These are phyloP conservation scores for Eilema griseolum DNA, from an alignment of 2,888 invertebrate species.

Conservation along the genomic window DNA sequence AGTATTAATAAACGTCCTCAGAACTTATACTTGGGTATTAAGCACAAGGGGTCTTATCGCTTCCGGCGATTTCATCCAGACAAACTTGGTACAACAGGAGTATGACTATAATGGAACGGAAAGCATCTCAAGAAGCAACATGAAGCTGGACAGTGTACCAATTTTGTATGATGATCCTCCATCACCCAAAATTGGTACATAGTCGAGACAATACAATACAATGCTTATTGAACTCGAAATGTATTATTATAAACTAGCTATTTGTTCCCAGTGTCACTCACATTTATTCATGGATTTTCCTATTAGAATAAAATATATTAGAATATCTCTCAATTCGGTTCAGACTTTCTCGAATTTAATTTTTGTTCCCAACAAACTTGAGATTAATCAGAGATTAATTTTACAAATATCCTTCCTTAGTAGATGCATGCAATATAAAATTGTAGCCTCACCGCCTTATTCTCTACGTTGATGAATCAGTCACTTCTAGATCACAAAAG, in stretches of 20 bases:
- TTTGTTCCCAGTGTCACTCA: not conserved
- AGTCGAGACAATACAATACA: not conserved
- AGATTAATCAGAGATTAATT: not conserved
- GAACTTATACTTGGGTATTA: not conserved
- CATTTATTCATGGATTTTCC: not conserved
- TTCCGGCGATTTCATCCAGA: not conserved
- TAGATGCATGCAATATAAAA: not conserved
- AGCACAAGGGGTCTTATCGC: not conserved
- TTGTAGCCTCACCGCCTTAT: not conserved
- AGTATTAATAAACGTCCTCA: not conserved
- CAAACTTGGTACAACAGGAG: too few species aligned
- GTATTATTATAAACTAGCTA: not conserved
- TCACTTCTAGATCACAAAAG: not conserved
- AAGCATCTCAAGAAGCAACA: too few species aligned
- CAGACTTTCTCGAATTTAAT: not conserved
- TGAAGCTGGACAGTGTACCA: not conserved
- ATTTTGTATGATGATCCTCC: not conserved
- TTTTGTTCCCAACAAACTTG: not conserved
- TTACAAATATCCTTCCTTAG: too few species aligned
- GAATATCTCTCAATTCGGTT: not conserved
- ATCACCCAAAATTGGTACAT: too few species aligned
- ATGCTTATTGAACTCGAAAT: not conserved
- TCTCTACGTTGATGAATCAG: not conserved
- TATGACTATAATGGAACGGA: too few species aligned
- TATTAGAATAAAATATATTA: too few species aligned